Conservation (phyloP, 2,888 invertebrate genomes). For the Euplagia quadripunctaria region DNA sequence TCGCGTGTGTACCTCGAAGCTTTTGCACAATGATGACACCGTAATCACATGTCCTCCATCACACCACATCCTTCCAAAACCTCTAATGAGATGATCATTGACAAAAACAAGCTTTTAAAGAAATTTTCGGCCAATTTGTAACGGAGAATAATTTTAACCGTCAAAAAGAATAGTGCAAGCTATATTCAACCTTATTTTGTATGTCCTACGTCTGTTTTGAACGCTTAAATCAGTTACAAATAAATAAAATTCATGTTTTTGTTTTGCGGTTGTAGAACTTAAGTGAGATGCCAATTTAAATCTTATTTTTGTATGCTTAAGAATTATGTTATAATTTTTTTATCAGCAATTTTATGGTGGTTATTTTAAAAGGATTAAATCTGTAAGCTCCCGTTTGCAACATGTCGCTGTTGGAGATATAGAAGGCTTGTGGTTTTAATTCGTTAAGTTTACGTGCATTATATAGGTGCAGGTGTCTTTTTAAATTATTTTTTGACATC, state of each 20-base stretch:
- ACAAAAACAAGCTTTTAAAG: conserved; percentile 36
- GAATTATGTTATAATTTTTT: neutral
- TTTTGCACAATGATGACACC: conserved; percentile 41
- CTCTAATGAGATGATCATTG: conserved; percentile 43
- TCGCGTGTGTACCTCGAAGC: conserved; percentile 8
- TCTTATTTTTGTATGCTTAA: neutral
- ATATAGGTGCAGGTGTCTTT: neutral
- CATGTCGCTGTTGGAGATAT: conserved; percentile 38
- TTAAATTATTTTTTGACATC: neutral
- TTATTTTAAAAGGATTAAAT: conserved; percentile 41
- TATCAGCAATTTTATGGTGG: conserved; percentile 1
- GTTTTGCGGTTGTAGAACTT: neutral
- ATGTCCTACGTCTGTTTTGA: neutral
- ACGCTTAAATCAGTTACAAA: neutral
- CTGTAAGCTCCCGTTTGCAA: conserved; percentile 49
- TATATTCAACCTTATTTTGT: neutral
- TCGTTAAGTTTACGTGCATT: conserved; percentile 7
- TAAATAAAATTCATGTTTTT: neutral
- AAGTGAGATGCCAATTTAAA: neutral
- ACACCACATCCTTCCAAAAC: conserved; percentile 46
- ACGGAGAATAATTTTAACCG: conserved; percentile 9
- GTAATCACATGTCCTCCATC: conserved; percentile 35
- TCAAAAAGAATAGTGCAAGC: neutral
- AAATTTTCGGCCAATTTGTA: conserved; percentile 20
- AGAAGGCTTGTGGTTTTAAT: conserved; percentile 40